These are phyloP conservation scores for Pao palembangensis DNA, from an alignment of 2,113 vertebrate genomes.

Conservation along the genomic window DNA sequence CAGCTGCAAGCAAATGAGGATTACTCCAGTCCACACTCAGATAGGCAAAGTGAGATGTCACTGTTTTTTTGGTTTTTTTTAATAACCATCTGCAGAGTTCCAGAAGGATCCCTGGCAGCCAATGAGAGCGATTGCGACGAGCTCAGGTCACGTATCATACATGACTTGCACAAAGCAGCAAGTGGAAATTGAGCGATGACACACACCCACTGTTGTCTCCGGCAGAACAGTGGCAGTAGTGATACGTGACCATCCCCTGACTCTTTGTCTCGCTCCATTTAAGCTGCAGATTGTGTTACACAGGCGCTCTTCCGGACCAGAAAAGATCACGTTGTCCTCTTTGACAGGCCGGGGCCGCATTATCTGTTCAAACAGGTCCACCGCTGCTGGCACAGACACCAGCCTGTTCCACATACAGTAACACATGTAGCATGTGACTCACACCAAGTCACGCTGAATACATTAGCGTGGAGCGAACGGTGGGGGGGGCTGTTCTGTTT, in stretches of 20 bases:
- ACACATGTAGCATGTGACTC: slow-evolving; percentile 49
- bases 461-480: slow-evolving; percentile 37
- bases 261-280: slow-evolving; percentile 65
- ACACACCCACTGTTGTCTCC: slow-evolving; percentile 59
- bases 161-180: slow-evolving; percentile 66
- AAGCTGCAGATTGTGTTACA: slow-evolving; percentile 57
- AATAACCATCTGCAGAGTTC: slow-evolving; percentile 9
- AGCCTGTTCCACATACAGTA: slow-evolving; percentile 34
- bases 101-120: neutral
- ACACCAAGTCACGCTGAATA: slow-evolving; percentile 40
- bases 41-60: slow-evolving; percentile 6
- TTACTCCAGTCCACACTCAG: slow-evolving; percentile 29
- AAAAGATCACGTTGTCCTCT: slow-evolving; percentile 63
- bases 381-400: slow-evolving; percentile 24
- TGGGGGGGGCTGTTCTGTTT: slow-evolving; percentile 29
- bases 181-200: slow-evolving; percentile 50
- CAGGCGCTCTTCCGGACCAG: slow-evolving; percentile 56
- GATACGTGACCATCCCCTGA: slow-evolving; percentile 45
- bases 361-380: slow-evolving; percentile 53
- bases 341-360: slow-evolving; percentile 42
- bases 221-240: slow-evolving; percentile 40
- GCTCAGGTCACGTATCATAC: slow-evolving; percentile 50
- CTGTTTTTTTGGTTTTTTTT: neutral
- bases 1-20: slow-evolving; percentile 26
- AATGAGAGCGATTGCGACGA: neutral